A percentile compares a stretch with the other conserved stretches of the same genome.
Conservation (phyloP, 2,888 invertebrate genomes). For the Eulithis prunata region DNA sequence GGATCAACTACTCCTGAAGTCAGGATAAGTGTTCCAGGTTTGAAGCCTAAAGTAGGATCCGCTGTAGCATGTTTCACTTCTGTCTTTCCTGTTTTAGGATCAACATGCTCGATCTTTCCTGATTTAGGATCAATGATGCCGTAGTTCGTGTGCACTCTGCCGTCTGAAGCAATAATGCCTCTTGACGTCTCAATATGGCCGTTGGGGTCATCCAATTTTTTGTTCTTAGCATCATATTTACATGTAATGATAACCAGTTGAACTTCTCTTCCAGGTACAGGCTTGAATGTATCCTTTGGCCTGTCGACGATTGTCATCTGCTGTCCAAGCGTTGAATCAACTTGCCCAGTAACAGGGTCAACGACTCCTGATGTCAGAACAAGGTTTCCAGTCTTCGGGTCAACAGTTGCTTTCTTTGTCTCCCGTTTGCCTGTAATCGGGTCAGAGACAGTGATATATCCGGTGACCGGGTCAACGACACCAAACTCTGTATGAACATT, state of each 20-base stretch:
- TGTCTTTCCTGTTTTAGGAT: constrained; percentile 80
- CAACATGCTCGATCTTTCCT: constrained; percentile 79
- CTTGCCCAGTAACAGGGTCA: constrained; percentile 80
- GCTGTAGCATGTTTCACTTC: constrained; percentile 81
- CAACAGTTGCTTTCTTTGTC: constrained; percentile 84
- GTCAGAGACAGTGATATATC: constrained; percentile 81
- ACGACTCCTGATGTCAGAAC: constrained; percentile 79
- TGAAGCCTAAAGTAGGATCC: constrained; percentile 82
- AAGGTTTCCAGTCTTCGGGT: constrained; percentile 85
- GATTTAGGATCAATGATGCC: constrained; percentile 81
- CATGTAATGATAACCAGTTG: constrained; percentile 78
- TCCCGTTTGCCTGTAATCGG: constrained; percentile 85
- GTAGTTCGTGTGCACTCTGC: constrained; percentile 78
- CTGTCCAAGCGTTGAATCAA: constrained; percentile 81
- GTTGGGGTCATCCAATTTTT: constrained; percentile 79
- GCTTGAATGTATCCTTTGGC: constrained; percentile 58
- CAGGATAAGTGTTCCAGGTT: constrained; percentile 79
- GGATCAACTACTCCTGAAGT: constrained; percentile 84
- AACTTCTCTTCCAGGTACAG: constrained; percentile 70
- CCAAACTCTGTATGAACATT: constrained; percentile 83
- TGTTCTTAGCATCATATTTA: constrained; percentile 82
- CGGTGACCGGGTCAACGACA: constrained; percentile 81
- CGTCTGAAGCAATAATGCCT: constrained; percentile 67
- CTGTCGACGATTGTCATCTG: constrained; percentile 67
- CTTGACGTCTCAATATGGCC: constrained; percentile 76